These are phyloP conservation scores for Chloroceryle aenea DNA, from an alignment of 2,113 vertebrate genomes.

Conservation along the genomic window DNA sequence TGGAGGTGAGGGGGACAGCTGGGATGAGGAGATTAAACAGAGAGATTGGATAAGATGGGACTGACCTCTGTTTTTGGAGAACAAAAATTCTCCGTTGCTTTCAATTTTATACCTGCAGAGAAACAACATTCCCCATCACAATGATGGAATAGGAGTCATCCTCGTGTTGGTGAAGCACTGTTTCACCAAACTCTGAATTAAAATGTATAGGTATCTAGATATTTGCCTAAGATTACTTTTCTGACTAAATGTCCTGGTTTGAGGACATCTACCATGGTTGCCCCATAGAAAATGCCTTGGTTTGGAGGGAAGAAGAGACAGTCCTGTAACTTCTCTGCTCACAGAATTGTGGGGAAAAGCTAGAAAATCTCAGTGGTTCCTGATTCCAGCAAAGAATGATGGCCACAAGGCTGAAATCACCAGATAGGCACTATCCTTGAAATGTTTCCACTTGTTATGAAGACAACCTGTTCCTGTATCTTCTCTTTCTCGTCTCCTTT, in stretches of 20 bases:
- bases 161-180: neutral
- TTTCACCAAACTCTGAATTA: neutral
- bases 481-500: neutral
- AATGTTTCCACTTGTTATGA: neutral
- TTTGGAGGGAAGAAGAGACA: neutral
- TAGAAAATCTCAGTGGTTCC: neutral
- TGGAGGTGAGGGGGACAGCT: neutral
- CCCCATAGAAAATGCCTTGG: neutral
- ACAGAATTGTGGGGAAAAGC: neutral
- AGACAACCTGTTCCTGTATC: neutral
- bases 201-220: neutral
- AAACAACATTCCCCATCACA: accelerated
- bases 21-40: neutral
- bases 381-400: neutral
- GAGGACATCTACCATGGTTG: accelerated
- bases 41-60: neutral
- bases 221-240: neutral
- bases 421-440: neutral
- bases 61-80: neutral
- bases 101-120: neutral
- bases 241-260: neutral
- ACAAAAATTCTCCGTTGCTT: neutral
- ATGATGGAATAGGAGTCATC: neutral
- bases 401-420: neutral
- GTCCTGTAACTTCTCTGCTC: neutral